Percentiles rank a stretch among this genome's conserved stretches.
Conservation (phyloP, 2,888 invertebrate species). For the Spisula subtruncata region DNA sequence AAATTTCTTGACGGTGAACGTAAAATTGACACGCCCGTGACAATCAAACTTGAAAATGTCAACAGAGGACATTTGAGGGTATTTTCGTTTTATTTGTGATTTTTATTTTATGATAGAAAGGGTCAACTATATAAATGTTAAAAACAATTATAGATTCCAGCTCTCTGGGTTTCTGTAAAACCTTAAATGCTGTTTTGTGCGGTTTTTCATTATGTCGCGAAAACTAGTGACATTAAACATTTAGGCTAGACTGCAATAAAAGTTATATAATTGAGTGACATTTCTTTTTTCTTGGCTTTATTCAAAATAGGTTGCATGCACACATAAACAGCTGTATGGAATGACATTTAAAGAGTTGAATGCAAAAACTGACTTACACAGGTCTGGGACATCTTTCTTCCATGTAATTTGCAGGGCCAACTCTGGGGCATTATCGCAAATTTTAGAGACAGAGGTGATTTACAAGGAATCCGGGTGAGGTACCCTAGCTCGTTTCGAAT, state of each 20-base stretch:
- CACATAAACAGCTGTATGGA: no score
- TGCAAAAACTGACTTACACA: no score
- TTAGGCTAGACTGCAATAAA: not conserved
- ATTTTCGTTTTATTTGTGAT: not conserved
- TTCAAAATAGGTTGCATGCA: no score
- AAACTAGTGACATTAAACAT: not conserved
- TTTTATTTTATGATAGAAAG: not conserved
- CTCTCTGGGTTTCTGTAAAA: not conserved
- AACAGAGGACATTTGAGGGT: not conserved
- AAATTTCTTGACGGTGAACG: not conserved
- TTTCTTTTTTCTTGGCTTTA: not conserved
- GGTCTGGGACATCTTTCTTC: no score
- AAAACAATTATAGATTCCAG: not conserved
- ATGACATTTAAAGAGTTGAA: no score
- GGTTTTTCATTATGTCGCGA: conserved; percentile 14
- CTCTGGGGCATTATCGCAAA: no score
- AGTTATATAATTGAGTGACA: not conserved
- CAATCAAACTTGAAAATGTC: not conserved
- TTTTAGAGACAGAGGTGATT: no score
- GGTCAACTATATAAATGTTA: not conserved
- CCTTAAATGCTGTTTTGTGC: not conserved
- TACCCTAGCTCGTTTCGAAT: no score
- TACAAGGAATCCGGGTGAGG: no score
- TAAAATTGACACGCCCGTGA: not conserved
- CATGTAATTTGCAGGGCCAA: no score